Conservation (phyloP, 2,888 invertebrate species). For the Mystacides longicornis region DNA sequence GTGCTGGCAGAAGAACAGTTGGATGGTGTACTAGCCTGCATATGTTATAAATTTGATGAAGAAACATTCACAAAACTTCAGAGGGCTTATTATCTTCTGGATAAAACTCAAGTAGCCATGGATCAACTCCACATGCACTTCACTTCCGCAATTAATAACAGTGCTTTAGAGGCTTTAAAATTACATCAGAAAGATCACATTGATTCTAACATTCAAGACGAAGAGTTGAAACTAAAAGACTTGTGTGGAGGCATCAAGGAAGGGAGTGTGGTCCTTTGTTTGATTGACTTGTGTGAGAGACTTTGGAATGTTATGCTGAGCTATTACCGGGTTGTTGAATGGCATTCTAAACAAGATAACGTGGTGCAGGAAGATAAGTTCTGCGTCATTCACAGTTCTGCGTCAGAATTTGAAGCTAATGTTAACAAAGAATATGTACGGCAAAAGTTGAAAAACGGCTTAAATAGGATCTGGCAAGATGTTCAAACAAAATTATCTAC, state of each 20-base stretch:
- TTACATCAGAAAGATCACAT: constrained; percentile 39
- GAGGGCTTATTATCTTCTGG: constrained; percentile 79
- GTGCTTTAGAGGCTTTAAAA: constrained; percentile 56
- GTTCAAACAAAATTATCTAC: constrained; percentile 84
- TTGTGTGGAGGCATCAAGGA: constrained; percentile 54
- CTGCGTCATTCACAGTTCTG: constrained; percentile 28
- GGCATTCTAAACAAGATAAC: constrained; percentile 57
- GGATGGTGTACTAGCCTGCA: constrained; percentile 76
- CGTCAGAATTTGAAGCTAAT: constrained; percentile 49
- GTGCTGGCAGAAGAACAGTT: constrained; percentile 87
- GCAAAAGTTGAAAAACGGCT: constrained; percentile 83
- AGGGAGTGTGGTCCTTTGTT: constrained; percentile 46
- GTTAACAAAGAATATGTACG: constrained; percentile 72
- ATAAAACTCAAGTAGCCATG: constrained; percentile 88
- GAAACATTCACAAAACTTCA: constrained; percentile 75
- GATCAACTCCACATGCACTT: constrained; percentile 95
- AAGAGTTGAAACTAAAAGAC: constrained; percentile 65
- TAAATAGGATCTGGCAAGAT: constrained; percentile 86
- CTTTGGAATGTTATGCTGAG: constrained; percentile 75
- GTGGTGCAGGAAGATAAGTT: constrained; percentile 30
- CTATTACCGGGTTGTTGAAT: constrained; percentile 67
- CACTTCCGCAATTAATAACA: constrained; percentile 82
- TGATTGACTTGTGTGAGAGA: constrained; percentile 80
- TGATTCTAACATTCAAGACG: constrained; percentile 29
- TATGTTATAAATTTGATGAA: constrained; percentile 67